A percentile compares a stretch with the other conserved stretches of the same genome.
phyloP scores from a whole-genome alignment of 2,113 vertebrate species.

The Anhinga rufa region DNA sequence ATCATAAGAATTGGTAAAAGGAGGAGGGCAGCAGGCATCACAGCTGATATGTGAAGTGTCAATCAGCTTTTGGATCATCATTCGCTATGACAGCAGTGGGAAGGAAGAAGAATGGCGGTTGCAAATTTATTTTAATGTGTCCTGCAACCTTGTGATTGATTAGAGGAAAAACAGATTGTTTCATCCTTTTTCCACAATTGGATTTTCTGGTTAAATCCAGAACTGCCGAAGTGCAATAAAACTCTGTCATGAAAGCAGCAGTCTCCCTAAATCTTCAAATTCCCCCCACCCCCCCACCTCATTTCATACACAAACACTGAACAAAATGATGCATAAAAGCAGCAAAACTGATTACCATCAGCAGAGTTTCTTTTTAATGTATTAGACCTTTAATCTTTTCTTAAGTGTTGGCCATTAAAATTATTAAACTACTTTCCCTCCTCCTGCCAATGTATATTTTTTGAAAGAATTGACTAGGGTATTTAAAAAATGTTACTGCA shows the following conservation, averaged over 20 bases:
- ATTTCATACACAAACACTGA: conserved; percentile 30
- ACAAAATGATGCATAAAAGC: conserved; percentile 46
- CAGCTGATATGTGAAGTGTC: background rate
- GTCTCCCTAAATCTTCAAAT: conserved; percentile 48
- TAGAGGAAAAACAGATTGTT: conserved; percentile 59
- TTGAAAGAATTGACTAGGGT: conserved; percentile 1
- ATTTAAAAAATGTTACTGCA: background rate
- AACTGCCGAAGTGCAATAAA: conserved; percentile 52
- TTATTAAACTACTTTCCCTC: conserved; percentile 52
- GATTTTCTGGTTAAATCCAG: conserved; percentile 58
- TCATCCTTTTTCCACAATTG: conserved; percentile 60
- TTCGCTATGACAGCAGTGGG: conserved; percentile 12
- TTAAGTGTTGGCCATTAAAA: conserved; percentile 59
- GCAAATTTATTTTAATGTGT: conserved; percentile 54
- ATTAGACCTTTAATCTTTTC: conserved; percentile 61
- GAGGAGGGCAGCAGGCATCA: background rate
- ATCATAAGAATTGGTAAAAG: background rate
- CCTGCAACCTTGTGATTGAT: conserved; percentile 44
- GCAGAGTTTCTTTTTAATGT: conserved; percentile 60
- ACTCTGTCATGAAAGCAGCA: conserved; percentile 31
- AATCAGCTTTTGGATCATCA: conserved; percentile 36
- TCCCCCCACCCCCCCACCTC: background rate
- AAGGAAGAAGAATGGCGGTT: background rate
- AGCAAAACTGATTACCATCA: conserved; percentile 60
- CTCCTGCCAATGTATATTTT: conserved; percentile 34